phyloP scores from a whole-genome alignment of 1,140 invertebrate species.

The Microplitis mediator region DNA sequence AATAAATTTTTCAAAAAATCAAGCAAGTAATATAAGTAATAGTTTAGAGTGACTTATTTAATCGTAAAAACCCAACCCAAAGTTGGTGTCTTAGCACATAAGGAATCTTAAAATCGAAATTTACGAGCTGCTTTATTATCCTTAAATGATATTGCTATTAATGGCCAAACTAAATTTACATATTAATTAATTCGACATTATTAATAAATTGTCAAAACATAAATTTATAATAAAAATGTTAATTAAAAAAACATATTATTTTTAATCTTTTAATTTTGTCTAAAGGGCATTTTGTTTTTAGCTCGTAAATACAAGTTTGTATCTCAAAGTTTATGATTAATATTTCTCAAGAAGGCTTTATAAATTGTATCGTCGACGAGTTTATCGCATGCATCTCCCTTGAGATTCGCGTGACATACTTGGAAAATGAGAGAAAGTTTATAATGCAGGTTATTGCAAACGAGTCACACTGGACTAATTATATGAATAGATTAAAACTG shows the following conservation, averaged over 20 bases:
- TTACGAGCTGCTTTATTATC: constrained; percentile 16
- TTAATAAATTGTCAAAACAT: neutral
- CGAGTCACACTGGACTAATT: constrained; percentile 14
- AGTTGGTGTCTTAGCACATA: neutral
- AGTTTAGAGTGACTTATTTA: constrained; percentile 2
- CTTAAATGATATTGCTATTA: neutral
- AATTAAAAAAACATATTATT: too few relatives aligned
- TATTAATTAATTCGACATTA: constrained; percentile 3
- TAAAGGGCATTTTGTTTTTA: too few relatives aligned
- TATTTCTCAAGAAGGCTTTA: constrained; percentile 2
- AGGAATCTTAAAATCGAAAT: neutral
- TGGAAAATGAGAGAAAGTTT: constrained; percentile 18
- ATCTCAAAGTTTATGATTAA: constrained; percentile 14
- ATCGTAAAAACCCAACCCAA: constrained; percentile 17
- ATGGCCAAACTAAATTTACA: neutral
- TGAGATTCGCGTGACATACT: constrained; percentile 9
- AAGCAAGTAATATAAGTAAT: too few relatives aligned
- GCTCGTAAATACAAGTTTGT: neutral
- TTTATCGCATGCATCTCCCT: constrained; percentile 10
- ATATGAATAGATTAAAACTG: neutral
- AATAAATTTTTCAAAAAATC: too few relatives aligned
- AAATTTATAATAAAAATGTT: neutral
- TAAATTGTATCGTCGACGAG: constrained; percentile 3
- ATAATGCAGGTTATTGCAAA: neutral
- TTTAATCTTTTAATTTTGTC: too few relatives aligned